Evolutionary conservation across 2,888 invertebrate genomes (phyloP), one percentile per base, ranked within the genome.

Genomic region (Alloscopus bannaensis): DNA sequence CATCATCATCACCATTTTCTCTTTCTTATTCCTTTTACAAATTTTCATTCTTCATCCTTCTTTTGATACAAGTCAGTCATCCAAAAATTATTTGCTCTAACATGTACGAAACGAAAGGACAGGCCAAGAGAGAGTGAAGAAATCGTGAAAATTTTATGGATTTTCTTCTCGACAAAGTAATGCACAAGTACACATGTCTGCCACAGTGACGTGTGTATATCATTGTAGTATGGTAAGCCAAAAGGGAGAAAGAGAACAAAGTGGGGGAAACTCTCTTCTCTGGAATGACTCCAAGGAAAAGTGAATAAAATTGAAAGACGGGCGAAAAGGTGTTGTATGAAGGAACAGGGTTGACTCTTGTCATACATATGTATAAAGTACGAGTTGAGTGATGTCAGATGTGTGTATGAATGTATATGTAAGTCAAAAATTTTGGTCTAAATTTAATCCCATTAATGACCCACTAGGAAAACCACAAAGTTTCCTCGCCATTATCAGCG

Each of bases 371-470:
- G n/a, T n/a, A n/a, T n/a, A n/a, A n/a, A n/a, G n/a, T n/a, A n/a
- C n/a, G n/a, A n/a, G n/a, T n/a, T n/a, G n/a, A n/a, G n/a, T n/a
- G n/a, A n/a, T n/a, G n/a, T n/a, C n/a, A n/a, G n/a, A n/a, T n/a
- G n/a, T n/a, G n/a, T n/a, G n/a, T n/a, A n/a, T n/a, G 20, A 64
- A 64, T 36, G 24, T 60, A 60, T 60, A 20, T 36, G 36, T 22
- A 18, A 20, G 47, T 13, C 8, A n/a, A 50, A 50, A 50, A 64
- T 45, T 64, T 64, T 28, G 42, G 45, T 28, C 22, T 45, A 64
- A 59, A 70, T 59, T 59, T 71, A 71, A 60, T 50, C 47, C 64
- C 55, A 72, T 72, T 72, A 72, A 72, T 72, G 72, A 72, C 62
- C 47, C 62, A 26, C 57, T n/a, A 16, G 2, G 3, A 13, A 26